Evolutionary conservation across 2,888 invertebrate species (phyloP), one percentile per base, ranked within the genome.

Genomic region (Agonopterix alstromeriana): DNA sequence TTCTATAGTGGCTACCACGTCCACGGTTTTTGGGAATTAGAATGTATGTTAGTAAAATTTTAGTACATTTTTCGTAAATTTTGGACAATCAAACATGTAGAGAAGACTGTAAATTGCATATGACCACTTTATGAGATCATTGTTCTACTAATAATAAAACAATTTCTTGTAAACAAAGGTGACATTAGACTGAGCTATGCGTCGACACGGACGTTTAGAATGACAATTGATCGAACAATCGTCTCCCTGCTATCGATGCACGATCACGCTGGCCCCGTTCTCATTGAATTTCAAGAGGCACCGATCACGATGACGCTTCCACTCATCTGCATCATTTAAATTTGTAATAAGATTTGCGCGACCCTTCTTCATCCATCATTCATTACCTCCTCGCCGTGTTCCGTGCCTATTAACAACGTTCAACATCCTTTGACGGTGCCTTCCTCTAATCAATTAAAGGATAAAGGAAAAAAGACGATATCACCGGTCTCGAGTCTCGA

Each of bases 381-480:
- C 82, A 84, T 74, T 54, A 52, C 57, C 58, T 57, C 68, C 51
- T 52, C 46, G 49, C 27, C 27, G 27, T 27, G 27, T 27, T 27
- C 27, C 27, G 27, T 47, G 55, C 54, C 57, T 61, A 60, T 62
- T 63, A 63, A 54, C 55, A 59, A 51, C 53, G 49, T 27, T 42
- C 42, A 55, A 48, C 63, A 60, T 67, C 65, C 72, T 67, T 67
- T 70, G 70, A 68, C 67, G 69, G 70, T 69, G 70, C 68, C 71
- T 69, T 65, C 67, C 67, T 71, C 76, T 77, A 85, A 85, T 87
- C 84, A 87, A 86, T 87, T 86, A 86, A 70, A 70, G 73, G 75
- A 73, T 27, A 27, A 27, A 27, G 27, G 27, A 74, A 83, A 75
- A 85, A 77, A 74, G 65, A 75, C 69, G 70, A 82, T 77, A 82